Percentiles rank a stretch among this genome's conserved stretches.
phyloP scores from a whole-genome alignment of 2,797 vertebrate genomes.

The Aplochiton taeniatus region DNA sequence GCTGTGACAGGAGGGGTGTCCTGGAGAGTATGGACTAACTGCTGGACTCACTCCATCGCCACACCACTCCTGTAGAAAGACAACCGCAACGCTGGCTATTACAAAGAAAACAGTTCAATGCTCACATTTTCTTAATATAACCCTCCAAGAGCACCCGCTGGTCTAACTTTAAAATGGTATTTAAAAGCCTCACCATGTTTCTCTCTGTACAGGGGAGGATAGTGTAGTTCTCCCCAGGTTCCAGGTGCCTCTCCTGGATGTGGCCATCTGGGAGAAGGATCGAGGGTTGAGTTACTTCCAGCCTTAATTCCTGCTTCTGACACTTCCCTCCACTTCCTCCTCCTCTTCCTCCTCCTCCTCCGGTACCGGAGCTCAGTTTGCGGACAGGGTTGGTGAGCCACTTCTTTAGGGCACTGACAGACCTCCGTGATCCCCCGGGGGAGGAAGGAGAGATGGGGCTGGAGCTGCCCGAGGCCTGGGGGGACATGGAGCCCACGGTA shows the following conservation, averaged over 20 bases:
- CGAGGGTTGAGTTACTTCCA: constrained; percentile 49
- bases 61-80: constrained; percentile 55
- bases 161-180: background rate
- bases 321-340: constrained; percentile 52
- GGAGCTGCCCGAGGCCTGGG: constrained; percentile 77
- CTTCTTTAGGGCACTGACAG: constrained; percentile 82
- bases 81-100: constrained; percentile 18
- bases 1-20: constrained; percentile 30
- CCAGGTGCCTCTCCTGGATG: constrained; percentile 54
- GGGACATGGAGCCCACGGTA: constrained; percentile 72
- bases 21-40: constrained; percentile 23
- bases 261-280: constrained; percentile 45
- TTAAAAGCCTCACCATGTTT: constrained; percentile 55
- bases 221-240: constrained; percentile 44
- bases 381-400: constrained; percentile 86
- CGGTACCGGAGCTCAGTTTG: constrained; percentile 71
- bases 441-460: constrained; percentile 73
- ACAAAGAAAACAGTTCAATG: background rate
- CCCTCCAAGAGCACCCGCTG: background rate
- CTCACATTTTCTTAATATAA: background rate
- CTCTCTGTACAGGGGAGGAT: constrained; percentile 47
- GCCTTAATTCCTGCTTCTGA: constrained; percentile 65
- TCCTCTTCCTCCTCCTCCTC: constrained; percentile 45
- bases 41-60: constrained; percentile 38
- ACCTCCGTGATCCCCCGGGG: constrained; percentile 74